A percentile compares a stretch with the other conserved stretches of the same genome.
Conservation (phyloP, 2,113 vertebrate species). For the Microtus ochrogaster region DNA sequence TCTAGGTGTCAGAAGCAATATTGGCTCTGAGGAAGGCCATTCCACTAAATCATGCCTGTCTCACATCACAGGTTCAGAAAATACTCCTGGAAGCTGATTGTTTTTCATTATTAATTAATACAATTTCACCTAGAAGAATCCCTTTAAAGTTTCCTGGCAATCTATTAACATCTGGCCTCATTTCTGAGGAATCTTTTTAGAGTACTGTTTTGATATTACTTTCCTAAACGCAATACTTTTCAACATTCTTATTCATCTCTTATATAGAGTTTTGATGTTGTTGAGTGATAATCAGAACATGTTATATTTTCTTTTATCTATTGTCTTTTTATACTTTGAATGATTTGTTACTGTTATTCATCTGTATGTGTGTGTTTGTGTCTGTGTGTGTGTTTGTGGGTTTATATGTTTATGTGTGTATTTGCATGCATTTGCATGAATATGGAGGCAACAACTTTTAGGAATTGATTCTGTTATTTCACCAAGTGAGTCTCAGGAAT, state of each 20-base stretch:
- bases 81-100: neutral
- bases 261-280: neutral
- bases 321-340: neutral
- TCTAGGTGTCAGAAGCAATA: neutral
- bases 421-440: neutral
- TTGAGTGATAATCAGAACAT: neutral
- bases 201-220: neutral
- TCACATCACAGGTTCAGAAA: too few relatives aligned
- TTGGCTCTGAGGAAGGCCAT: neutral
- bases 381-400: neutral
- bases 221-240: accelerated
- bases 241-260: neutral
- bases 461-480: neutral
- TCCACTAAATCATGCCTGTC: too few relatives aligned
- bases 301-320: neutral
- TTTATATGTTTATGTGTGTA: neutral
- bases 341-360: neutral
- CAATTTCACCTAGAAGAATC: neutral
- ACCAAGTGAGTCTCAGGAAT: neutral
- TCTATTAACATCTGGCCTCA: neutral
- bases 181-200: neutral
- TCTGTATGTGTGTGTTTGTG: neutral
- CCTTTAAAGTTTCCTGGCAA: neutral
- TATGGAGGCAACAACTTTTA: neutral
- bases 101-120: neutral